Percentiles rank a stretch among this genome's conserved stretches.
Evolutionary conservation across 1,140 invertebrate genomes (phyloP).

Genomic region (Patella vulgata): DNA sequence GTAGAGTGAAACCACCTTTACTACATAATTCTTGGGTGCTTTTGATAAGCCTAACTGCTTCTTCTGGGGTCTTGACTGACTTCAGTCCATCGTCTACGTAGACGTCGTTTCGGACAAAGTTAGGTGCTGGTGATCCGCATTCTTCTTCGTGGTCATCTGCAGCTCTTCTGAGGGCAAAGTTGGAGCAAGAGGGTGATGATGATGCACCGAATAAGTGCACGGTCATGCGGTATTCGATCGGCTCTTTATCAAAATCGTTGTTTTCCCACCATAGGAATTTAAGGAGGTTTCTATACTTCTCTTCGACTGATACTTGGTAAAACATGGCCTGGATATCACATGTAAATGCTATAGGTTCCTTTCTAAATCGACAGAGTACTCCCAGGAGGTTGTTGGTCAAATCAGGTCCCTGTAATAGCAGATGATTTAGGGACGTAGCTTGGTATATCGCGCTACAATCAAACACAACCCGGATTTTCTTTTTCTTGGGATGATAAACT

Average conservation of each 20-base stretch:
- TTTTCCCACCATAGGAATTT: conserved; percentile 35
- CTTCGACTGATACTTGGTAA: conserved; percentile 17
- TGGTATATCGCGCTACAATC: conserved; percentile 17
- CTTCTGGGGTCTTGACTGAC: conserved; percentile 12
- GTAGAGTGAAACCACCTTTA: conserved; percentile 26
- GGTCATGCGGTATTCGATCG: conserved; percentile 36
- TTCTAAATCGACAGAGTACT: conserved; percentile 36
- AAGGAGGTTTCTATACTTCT: conserved; percentile 18
- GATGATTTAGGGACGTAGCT: conserved; percentile 43
- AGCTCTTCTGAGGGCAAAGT: conserved; percentile 23
- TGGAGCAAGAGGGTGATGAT: conserved; percentile 33
- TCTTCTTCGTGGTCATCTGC: not conserved
- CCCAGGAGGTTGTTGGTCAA: conserved; percentile 36
- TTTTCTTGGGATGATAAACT: conserved; percentile 31
- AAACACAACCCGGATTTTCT: conserved; percentile 32
- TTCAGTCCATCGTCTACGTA: conserved; percentile 42
- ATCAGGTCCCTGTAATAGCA: conserved; percentile 36
- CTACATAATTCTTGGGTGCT: conserved; percentile 5
- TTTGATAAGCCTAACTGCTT: conserved; percentile 15
- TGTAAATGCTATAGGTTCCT: conserved; percentile 32
- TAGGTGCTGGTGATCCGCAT: not conserved
- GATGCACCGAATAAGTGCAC: conserved; percentile 35
- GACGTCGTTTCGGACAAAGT: conserved; percentile 22
- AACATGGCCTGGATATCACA: conserved; percentile 46
- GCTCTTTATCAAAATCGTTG: conserved; percentile 11